Evolutionary conservation across 2,888 invertebrate genomes (phyloP), one percentile per base, ranked within the genome.

Genomic region (Schrankia costaestrigalis): DNA sequence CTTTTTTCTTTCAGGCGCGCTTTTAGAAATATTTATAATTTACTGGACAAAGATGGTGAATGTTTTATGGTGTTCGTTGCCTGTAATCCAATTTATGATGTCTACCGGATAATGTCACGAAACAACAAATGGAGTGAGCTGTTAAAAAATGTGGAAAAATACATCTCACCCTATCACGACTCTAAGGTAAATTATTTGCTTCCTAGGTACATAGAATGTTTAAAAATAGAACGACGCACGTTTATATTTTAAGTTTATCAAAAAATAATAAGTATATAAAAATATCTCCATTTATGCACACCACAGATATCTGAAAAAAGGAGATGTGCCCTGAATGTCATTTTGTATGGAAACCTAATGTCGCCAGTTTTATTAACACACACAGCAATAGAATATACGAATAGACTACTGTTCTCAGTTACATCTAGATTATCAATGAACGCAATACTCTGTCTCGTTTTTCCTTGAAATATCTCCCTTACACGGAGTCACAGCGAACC

Each of bases 21-120:
- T 0, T 81, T 93, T 38, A 39, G 26, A 5, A 74, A 73, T 58
- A 91, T 95, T 28, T 90, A 89, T 65, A 77, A 90, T 21, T 71
- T 94, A 24, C 71, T 95, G n/a, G 87, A 83, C 41, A 89, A 90
- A 0, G 91, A 90, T 2, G 95, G 95, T 1, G 91, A 92, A 49
- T 90, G 91, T 24, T 71, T 94, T 3, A 62, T 94, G 4, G 89
- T 91, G 17, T 93, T 94, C 55, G 66, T 94, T n/a, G 92, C 92
- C 0, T 89, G 86, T 17, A 92, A 92, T 64, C 90, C 91, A 0
- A 89, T 93, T 3, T 94, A 90, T 61, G 90, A 92, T 15, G 89
- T 93, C 1, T 94, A 93, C 66, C 84, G 91, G 21, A 78, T 76
- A 11, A 67, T 94, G 35, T 82, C 91, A 0, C 56, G 60, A 8